Evolutionary conservation across 2,888 invertebrate species (phyloP), one percentile per base, ranked within the genome.

Genomic region (Oligia fasciuncula): DNA sequence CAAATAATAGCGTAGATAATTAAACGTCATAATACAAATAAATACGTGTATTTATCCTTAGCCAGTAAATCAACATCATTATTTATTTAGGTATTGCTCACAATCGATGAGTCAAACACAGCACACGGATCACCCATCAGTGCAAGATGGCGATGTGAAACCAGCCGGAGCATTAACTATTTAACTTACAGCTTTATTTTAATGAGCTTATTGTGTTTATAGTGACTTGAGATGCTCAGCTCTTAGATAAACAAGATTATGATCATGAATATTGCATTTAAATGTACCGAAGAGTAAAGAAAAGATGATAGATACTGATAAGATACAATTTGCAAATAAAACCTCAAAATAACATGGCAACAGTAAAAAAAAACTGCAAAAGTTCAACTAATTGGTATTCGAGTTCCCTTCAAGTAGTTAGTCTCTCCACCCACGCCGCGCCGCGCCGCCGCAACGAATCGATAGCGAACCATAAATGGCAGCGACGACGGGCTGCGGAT

Each of bases 181-280:
- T n/a, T 9, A 62, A 14, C 35, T 54, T 77, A 54, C 66, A 83
- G 60, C 43, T 80, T 80, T 84, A 80, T 80, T 80, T 49, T 84
- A 68, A 78, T 84, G 62, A 78, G 80, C 62, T 79, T 79, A 84
- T 78, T 80, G 63, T 80, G 51, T 63, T n/a, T 57, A 23, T 29
- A 23, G 63, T 3, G 4, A 40, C 11, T 46, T 40, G 35, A 57
- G 76, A 83, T 62, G 83, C 60, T 68, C 46, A 29, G 62, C 79
- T 79, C 68, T 84, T 63, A 78, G 79, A 80, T 63, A 79, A 78
- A 80, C 54, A 78, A n/a, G 68, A 84, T 80, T 69, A 84, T 49
- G 62, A 69, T 84, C 62, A 63, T 78, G 63, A 68, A 54, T 57
- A 66, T 67, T 79, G 76, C 35, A 60, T 76, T 77, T 83, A 13